A percentile compares a stretch with the other conserved stretches of the same genome.
Evolutionary conservation across 2,888 invertebrate species (phyloP).

Genomic region (Lymantria dispar): DNA sequence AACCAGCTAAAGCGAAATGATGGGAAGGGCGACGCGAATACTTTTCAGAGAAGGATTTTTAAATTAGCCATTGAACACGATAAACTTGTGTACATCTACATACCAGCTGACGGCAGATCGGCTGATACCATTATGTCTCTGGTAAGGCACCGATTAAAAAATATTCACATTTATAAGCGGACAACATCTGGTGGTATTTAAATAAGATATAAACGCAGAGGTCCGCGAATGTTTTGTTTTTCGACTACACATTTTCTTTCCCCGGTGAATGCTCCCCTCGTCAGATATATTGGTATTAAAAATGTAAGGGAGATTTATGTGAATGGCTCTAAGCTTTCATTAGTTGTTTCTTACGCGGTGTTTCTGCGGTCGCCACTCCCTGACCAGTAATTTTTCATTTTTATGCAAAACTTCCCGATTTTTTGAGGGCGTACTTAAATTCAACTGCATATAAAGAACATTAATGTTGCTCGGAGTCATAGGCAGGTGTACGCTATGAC

Average conservation of each 20-base stretch:
- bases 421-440: conserved; percentile 64
- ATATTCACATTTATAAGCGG: conserved; percentile 76
- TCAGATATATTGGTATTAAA: conserved; percentile 82
- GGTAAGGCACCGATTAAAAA: conserved; percentile 80
- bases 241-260: conserved; percentile 61
- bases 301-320: conserved; percentile 83
- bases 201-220: conserved; percentile 79
- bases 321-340: conserved; percentile 83
- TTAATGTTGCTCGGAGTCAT: conserved; percentile 64
- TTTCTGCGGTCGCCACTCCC: conserved; percentile 78
- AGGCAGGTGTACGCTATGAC: conserved; percentile 76
- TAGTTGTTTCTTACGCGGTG: conserved; percentile 79
- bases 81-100: conserved; percentile 73
- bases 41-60: conserved; percentile 62
- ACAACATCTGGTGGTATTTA: conserved; percentile 80
- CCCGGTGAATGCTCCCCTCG: conserved; percentile 70
- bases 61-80: conserved; percentile 75
- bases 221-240: conserved; percentile 73
- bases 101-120: conserved; percentile 80
- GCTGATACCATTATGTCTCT: conserved; percentile 79
- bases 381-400: conserved; percentile 82
- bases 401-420: conserved; percentile 73
- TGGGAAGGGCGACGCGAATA: conserved; percentile 50
- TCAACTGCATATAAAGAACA: conserved; percentile 81
- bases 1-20: conserved; percentile 60